phyloP scores from a whole-genome alignment of 2,797 vertebrate species.

The Aldrovandia affinis region DNA sequence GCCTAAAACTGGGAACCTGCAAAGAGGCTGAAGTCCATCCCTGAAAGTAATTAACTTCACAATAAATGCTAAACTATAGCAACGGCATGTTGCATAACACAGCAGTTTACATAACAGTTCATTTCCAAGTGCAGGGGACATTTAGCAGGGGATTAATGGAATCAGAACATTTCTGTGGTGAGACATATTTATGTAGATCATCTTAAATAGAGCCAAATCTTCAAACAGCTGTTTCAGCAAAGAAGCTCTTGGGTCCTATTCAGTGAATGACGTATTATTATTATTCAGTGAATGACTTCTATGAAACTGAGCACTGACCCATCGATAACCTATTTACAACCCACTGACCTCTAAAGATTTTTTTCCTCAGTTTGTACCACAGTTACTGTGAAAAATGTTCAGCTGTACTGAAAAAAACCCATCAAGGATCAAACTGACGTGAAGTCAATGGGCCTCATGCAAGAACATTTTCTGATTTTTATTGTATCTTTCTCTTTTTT shows the following conservation, averaged over 20 bases:
- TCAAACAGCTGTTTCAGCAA: constrained; percentile 25
- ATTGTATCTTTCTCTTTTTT: too few relatives aligned
- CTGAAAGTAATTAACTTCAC: too few relatives aligned
- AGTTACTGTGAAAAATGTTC: not conserved
- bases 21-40: too few relatives aligned
- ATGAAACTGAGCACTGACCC: constrained; percentile 13
- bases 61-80: not conserved
- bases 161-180: constrained; percentile 10
- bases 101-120: constrained; percentile 30
- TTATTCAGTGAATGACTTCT: constrained; percentile 1
- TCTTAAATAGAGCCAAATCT: constrained; percentile 10
- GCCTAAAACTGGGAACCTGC: too few relatives aligned
- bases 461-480: too few relatives aligned
- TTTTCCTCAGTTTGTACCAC: not conserved
- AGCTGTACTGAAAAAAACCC: not conserved
- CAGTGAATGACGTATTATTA: not conserved
- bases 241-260: not conserved
- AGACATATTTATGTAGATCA: constrained; percentile 15
- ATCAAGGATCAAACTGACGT: not conserved
- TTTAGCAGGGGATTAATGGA: constrained; percentile 1
- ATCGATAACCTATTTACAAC: not conserved
- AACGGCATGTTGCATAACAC: not conserved
- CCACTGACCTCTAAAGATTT: not conserved
- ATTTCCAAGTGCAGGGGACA: constrained; percentile 4
- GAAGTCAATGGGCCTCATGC: constrained; percentile 1